These are phyloP conservation scores for Drosophila rubida DNA, from an alignment of 2,888 invertebrate genomes.

Conservation along the genomic window DNA sequence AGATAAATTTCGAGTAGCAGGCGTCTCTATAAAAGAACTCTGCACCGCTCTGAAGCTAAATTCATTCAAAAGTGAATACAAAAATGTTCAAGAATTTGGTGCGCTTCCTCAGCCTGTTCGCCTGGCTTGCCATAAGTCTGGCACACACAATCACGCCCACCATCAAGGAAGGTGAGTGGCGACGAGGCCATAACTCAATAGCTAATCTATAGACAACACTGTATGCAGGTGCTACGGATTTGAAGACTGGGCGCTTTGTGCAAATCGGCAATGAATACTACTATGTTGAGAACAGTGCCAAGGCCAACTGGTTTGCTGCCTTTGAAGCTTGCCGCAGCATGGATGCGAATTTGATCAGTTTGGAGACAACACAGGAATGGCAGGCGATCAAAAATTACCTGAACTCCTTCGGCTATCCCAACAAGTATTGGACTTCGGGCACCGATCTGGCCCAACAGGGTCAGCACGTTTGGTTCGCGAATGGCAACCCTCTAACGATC, in stretches of 20 bases:
- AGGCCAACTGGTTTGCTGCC: slow-evolving; percentile 6
- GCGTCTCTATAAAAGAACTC: background rate
- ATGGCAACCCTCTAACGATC: slow-evolving; percentile 42
- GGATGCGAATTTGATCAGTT: slow-evolving; percentile 11
- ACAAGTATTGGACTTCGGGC: slow-evolving; percentile 12
- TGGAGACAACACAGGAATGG: slow-evolving; percentile 10
- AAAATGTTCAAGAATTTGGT: background rate
- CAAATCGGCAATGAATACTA: slow-evolving; percentile 8
- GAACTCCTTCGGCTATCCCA: background rate
- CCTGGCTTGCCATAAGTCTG: slow-evolving; percentile 8
- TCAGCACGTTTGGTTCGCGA: slow-evolving; percentile 52
- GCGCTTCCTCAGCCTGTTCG: background rate
- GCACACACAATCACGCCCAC: background rate
- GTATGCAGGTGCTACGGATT: background rate
- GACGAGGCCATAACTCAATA: background rate
- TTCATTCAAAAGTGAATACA: background rate
- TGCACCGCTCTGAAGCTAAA: background rate
- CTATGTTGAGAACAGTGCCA: background rate
- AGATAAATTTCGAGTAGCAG: background rate
- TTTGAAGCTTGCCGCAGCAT: slow-evolving; percentile 4
- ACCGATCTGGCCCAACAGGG: slow-evolving; percentile 52
- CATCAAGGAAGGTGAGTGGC: slow-evolving; percentile 3
- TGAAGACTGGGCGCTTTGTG: background rate
- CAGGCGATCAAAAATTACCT: background rate
- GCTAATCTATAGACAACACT: background rate